These are phyloP conservation scores for Pristiophorus japonicus DNA, from an alignment of 2,113 vertebrate species.

Conservation along the genomic window DNA sequence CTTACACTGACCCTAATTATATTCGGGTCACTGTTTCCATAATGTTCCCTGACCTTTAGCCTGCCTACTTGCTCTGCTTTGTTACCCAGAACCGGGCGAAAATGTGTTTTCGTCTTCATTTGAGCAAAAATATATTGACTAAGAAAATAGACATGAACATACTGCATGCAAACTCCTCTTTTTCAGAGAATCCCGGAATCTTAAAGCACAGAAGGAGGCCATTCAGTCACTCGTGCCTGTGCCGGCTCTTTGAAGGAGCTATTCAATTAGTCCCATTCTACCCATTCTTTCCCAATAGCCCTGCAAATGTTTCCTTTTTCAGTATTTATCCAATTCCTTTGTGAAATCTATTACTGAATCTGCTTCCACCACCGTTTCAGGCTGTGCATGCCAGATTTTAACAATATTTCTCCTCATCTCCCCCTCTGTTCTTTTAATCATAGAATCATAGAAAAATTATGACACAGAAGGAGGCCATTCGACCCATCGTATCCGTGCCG, in stretches of 20 bases:
- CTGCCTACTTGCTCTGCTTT: background rate
- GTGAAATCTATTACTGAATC: background rate
- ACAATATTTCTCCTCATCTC: background rate
- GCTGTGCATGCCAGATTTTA: background rate
- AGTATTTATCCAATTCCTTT: background rate
- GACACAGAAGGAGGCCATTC: too few relatives aligned
- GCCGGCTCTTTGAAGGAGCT: background rate
- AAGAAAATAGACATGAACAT: background rate
- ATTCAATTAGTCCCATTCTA: background rate
- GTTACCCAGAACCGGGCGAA: background rate
- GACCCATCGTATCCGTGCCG: too few relatives aligned
- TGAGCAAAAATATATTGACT: background rate
- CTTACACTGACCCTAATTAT: background rate
- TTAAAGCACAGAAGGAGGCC: background rate
- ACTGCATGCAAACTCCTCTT: background rate
- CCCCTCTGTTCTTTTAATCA: background rate
- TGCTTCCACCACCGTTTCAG: background rate
- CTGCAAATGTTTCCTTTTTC: background rate
- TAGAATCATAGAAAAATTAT: too few relatives aligned
- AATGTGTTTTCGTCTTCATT: background rate
- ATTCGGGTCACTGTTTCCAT: background rate
- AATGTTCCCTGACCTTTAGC: background rate
- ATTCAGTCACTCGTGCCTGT: background rate
- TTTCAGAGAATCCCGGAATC: background rate
- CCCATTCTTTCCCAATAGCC: background rate